These are phyloP conservation scores for Teleogryllus occipitalis DNA, from an alignment of 1,140 invertebrate species.

Conservation along the genomic window DNA sequence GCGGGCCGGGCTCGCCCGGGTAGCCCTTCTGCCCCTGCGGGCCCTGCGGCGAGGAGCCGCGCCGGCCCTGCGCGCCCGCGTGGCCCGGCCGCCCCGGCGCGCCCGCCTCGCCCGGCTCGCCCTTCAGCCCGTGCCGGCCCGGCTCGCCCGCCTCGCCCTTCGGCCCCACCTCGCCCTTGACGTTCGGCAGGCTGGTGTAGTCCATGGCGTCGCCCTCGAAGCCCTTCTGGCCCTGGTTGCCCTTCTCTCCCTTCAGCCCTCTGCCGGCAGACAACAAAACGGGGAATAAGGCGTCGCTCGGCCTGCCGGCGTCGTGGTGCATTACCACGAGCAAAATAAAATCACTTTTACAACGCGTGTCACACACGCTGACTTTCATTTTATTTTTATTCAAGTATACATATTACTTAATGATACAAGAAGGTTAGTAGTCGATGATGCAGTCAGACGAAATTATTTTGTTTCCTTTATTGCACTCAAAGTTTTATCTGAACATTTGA, in stretches of 20 bases:
- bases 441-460: too few relatives aligned
- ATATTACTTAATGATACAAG: too few relatives aligned
- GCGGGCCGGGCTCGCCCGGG: constrained; percentile 41
- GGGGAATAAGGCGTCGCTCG: too few relatives aligned
- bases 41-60: constrained; percentile 32
- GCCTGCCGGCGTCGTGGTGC: too few relatives aligned
- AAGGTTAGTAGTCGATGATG: too few relatives aligned
- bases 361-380: too few relatives aligned
- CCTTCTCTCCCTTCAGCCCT: not conserved
- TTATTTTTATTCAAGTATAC: too few relatives aligned
- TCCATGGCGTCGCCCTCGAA: constrained; percentile 7
- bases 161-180: not conserved
- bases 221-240: constrained; percentile 13
- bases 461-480: too few relatives aligned
- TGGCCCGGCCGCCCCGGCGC: constrained; percentile 39
- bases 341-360: too few relatives aligned
- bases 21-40: constrained; percentile 39
- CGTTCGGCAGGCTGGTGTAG: not conserved
- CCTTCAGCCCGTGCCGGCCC: not conserved
- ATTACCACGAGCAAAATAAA: too few relatives aligned
- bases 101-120: constrained; percentile 29
- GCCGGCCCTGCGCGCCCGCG: constrained; percentile 41
- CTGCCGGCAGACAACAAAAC: constrained; percentile 5
- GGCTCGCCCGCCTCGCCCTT: constrained; percentile 12
- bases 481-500: too few relatives aligned